Evolutionary conservation across 2,888 invertebrate genomes (phyloP), one percentile per base, ranked within the genome.

Genomic region (Amphiduros pacificus): DNA sequence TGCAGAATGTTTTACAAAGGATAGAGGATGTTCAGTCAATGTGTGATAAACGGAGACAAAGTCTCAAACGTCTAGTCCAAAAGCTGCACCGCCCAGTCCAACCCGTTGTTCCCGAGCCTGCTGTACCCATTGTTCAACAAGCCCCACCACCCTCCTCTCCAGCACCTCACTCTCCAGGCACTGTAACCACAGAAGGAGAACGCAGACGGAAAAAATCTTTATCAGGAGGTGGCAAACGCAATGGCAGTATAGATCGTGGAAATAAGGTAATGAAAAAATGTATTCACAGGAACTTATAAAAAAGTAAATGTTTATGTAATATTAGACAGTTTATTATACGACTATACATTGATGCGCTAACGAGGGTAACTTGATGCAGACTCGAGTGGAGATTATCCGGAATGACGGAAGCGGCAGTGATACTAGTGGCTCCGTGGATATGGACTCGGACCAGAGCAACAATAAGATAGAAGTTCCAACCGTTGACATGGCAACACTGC

Each of bases 11-110:
- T 67, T 86, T 94, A 52, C 92, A 94, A 85, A 87, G 94, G 73
- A 93, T 96, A 73, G 94, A 94, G 80, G 96, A 97, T 85, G 93
- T 97, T 1, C 91, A 91, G 79, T 84, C 91, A 75, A 94, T 95
- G 94, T 94, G 94, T 83, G 90, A 92, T 65, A 92, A 93, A 82
- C 88, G 93, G 72, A 78, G 78, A 63, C n/a, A 20, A 24, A 51
- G 24, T 24, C 26, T 51, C 6, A 27, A 17, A 9, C 26, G 17
- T 24, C 17, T 81, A 48, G 73, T 74, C 22, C 66, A 70, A 3
- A 73, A 72, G 51, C 70, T 71, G 31, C 60, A 89, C 62, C 86
- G 91, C 62, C 91, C 92, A 55, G 88, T 92, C 67, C 91, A 92
- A 82, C 87, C 90, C 52, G 92, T 92, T 56, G 89, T 89, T 58